Percentiles rank a stretch among this genome's conserved stretches.
phyloP scores from a whole-genome alignment of 2,888 invertebrate species.

The Alsophila aescularia region DNA sequence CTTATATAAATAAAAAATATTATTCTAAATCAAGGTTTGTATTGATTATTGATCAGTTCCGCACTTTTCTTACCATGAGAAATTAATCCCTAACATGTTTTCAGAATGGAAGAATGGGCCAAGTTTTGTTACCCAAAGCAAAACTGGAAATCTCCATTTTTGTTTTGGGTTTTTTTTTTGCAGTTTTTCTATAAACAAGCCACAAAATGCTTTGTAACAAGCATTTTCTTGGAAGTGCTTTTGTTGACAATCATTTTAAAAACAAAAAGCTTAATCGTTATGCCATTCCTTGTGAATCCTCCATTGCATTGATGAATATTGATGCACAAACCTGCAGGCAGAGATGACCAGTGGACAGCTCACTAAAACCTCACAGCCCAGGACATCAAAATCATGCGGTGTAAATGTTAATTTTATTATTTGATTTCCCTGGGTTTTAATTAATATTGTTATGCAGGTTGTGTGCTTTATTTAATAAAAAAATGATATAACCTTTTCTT shows the following conservation, averaged over 20 bases:
- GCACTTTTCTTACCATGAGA: not conserved
- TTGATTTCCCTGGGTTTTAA: not conserved
- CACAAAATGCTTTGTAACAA: not conserved
- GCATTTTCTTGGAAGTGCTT: not conserved
- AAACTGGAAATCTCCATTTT: not conserved
- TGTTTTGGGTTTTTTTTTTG: too few relatives aligned
- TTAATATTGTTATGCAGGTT: too few relatives aligned
- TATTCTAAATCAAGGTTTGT: not conserved
- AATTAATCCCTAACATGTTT: not conserved
- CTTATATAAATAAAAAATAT: not conserved
- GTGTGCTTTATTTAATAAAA: too few relatives aligned
- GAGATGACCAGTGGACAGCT: not conserved
- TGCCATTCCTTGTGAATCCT: not conserved
- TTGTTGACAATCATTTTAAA: not conserved
- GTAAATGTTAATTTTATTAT: not conserved
- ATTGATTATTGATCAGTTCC: too few relatives aligned
- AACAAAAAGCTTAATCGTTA: not conserved
- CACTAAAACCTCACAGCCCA: not conserved
- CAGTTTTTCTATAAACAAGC: not conserved
- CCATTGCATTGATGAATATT: not conserved
- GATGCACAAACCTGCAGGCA: not conserved
- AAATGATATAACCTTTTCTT: too few relatives aligned
- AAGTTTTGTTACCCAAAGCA: not conserved
- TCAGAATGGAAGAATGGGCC: not conserved
- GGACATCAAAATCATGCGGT: not conserved